Conservation (phyloP, 2,888 invertebrate species). For the Acronicta alni region DNA sequence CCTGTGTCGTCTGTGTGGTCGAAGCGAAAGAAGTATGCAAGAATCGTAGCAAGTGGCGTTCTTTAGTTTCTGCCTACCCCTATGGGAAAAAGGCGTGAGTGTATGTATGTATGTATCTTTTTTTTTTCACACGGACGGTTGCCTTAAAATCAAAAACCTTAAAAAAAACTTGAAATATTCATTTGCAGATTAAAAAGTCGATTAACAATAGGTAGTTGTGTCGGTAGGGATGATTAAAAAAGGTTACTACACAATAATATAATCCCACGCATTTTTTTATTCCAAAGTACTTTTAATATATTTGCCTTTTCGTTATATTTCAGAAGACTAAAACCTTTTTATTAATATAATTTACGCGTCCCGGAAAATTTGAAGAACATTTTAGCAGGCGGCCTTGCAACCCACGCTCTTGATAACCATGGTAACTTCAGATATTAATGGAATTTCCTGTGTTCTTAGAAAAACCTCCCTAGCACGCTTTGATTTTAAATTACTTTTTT, state of each 20-base stretch:
- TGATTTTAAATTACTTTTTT: neutral
- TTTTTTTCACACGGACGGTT: too few species aligned
- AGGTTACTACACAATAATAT: constrained; percentile 24
- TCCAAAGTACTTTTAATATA: constrained; percentile 2
- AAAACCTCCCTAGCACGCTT: neutral
- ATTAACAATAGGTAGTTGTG: neutral
- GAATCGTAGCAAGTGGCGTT: too few species aligned
- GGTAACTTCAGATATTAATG: constrained; percentile 22
- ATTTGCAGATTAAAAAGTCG: constrained; percentile 2
- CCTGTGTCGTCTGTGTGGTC: too few species aligned
- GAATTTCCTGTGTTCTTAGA: neutral
- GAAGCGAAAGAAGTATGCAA: too few species aligned
- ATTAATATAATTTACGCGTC: constrained; percentile 7
- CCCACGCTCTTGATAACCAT: constrained; percentile 33
- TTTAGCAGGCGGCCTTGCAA: constrained; percentile 2
- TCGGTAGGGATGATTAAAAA: constrained; percentile 14
- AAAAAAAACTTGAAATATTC: neutral
- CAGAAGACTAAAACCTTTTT: constrained; percentile 4
- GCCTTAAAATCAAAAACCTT: too few species aligned
- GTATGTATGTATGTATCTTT: too few species aligned
- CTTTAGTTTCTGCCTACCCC: too few species aligned
- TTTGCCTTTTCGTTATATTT: constrained; percentile 13
- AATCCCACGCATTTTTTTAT: constrained; percentile 24
- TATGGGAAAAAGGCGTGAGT: too few species aligned
- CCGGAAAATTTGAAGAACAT: constrained; percentile 27